Evolutionary conservation across 2,888 invertebrate species (phyloP).

Genomic region (Scaptomyza reducta): DNA sequence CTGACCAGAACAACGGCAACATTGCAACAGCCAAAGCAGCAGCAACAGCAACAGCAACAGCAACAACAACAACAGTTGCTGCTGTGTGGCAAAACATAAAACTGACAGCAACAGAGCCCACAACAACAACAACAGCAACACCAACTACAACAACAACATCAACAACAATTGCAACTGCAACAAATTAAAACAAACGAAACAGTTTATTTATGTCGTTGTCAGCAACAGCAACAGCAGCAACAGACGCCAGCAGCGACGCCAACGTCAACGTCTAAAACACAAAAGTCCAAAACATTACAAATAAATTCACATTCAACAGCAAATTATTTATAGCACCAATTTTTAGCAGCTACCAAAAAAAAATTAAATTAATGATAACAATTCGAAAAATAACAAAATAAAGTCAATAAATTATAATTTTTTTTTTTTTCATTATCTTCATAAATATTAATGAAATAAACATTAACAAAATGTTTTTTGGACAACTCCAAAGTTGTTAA

Average conservation of each 20-base stretch:
- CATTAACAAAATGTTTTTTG: too few relatives aligned
- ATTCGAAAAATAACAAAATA: slow-evolving; percentile 6
- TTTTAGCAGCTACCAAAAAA: slow-evolving; percentile 53
- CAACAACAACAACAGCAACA: slow-evolving; percentile 20
- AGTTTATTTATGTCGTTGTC: slow-evolving; percentile 61
- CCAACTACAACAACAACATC: slow-evolving; percentile 18
- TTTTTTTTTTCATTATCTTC: too few relatives aligned
- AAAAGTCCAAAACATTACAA: slow-evolving; percentile 38
- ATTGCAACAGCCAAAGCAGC: slow-evolving; percentile 28
- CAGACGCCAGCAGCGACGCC: slow-evolving; percentile 7
- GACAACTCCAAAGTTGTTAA: too few relatives aligned
- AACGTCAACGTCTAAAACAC: slow-evolving; percentile 39
- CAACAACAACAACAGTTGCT: slow-evolving; percentile 34
- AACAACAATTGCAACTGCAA: slow-evolving; percentile 25
- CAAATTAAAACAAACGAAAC: slow-evolving; percentile 59
- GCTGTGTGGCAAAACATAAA: slow-evolving; percentile 52
- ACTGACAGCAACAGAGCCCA: slow-evolving; percentile 56
- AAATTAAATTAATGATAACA: not conserved
- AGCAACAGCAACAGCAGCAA: slow-evolving; percentile 42
- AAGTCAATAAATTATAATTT: not conserved
- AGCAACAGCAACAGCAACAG: slow-evolving; percentile 35
- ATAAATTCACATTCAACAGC: slow-evolving; percentile 34
- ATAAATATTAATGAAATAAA: not conserved
- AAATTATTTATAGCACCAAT: slow-evolving; percentile 67
- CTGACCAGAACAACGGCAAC: slow-evolving; percentile 56